Evolutionary conservation across 2,113 vertebrate species (phyloP), one percentile per base, ranked within the genome.

Genomic region (Hiodon alosoides): DNA sequence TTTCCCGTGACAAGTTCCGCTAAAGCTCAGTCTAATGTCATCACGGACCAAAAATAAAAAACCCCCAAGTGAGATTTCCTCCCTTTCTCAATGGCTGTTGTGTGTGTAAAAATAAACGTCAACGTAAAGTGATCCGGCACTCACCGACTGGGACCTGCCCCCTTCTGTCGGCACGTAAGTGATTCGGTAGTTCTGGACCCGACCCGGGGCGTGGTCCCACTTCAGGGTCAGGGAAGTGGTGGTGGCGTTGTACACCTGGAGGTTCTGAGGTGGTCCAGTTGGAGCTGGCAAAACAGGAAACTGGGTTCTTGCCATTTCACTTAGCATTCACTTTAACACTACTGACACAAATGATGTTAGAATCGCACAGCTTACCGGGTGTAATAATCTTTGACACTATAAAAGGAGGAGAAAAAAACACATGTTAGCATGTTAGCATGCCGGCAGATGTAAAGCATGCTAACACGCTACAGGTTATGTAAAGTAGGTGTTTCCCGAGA

Each of bases 191-290:
- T 92, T 94, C 87, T 94, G 94, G 73, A 97, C 95, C 2, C 91
- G 90, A 4, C 96, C 97, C 8, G 89, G 89, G 64, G 96, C 95
- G 60, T 94, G 92, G 78, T 95, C 94, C 97, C 97, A 99, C 80
- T 94, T 94, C 64, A 96, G 90, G 0, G 95, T 97, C 83, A 99
- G 82, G 71, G 89, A 95, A 81, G 92, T 95, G 64, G 91, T 95
- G 65, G 95, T 97, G 69, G 94, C 94, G 14, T 99, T 98, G 84
- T 93, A 98, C 67, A 98, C 96, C 79, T 96, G 94, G 77, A 99
- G 92, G 82, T 98, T 93, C 70, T 94, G 90, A 64, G 97, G 94
- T 10, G 94, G 91, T 79, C 90, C 94, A 67, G 85, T 91, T 54
- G 92, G 92, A 77, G 86, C 96, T 99, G 83, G 68, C 62, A 75